Conservation (phyloP, 2,113 vertebrate genomes). For the Trinectes maculatus region DNA sequence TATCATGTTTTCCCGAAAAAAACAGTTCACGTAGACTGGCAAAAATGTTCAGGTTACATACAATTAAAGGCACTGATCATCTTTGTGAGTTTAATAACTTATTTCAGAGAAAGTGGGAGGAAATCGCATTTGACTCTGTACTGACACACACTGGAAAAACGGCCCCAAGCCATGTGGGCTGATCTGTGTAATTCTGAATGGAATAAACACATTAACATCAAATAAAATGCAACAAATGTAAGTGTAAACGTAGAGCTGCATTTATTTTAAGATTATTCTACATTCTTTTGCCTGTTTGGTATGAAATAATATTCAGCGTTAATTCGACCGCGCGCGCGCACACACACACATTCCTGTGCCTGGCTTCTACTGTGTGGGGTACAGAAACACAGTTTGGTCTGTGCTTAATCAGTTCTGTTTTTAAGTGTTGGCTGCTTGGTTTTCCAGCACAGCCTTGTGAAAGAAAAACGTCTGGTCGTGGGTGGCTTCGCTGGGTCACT, state of each 20-base stretch:
- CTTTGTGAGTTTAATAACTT: constrained; percentile 9
- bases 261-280: background rate
- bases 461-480: constrained; percentile 81
- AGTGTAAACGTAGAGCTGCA: background rate
- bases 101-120: background rate
- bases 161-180: too few relatives aligned
- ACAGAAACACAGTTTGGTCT: constrained; percentile 78
- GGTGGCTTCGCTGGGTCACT: constrained; percentile 83
- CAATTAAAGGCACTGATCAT: constrained; percentile 24
- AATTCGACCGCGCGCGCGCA: constrained; percentile 36
- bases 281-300: background rate
- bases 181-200: background rate
- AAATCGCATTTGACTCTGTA: constrained; percentile 2
- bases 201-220: background rate
- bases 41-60: background rate
- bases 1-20: constrained; percentile 8
- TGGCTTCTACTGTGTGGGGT: constrained; percentile 53
- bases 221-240: constrained; percentile 12
- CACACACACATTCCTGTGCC: constrained; percentile 18
- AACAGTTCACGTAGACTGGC: constrained; percentile 10
- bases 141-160: background rate
- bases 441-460: constrained; percentile 73
- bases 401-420: constrained; percentile 82
- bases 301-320: constrained; percentile 37
- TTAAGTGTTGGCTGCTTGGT: constrained; percentile 78